These are phyloP conservation scores for Sinelater perroti DNA, from an alignment of 2,888 invertebrate species.

Conservation along the genomic window DNA sequence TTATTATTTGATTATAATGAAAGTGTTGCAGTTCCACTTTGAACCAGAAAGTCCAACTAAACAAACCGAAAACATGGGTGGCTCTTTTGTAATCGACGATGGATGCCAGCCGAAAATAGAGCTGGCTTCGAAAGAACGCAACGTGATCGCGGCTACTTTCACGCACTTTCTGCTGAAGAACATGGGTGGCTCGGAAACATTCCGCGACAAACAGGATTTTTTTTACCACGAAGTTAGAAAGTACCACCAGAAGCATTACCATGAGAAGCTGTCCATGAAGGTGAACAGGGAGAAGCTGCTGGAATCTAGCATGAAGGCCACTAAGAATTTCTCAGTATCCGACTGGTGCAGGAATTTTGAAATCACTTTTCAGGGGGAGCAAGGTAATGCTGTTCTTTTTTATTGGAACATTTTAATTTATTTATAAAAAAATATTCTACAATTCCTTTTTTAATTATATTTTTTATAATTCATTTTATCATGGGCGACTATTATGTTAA, in stretches of 20 bases:
- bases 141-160: conserved; percentile 92
- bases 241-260: conserved; percentile 86
- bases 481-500: no score
- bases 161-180: conserved; percentile 90
- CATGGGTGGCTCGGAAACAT: conserved; percentile 94
- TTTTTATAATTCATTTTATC: no score
- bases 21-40: conserved; percentile 71
- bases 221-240: conserved; percentile 80
- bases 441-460: no score
- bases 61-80: conserved; percentile 62
- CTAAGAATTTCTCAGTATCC: conserved; percentile 82
- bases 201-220: conserved; percentile 78
- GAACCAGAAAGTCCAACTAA: conserved; percentile 64
- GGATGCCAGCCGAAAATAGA: conserved; percentile 89
- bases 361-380: conserved; percentile 92
- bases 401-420: no score
- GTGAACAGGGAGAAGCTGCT: conserved; percentile 83
- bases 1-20: conserved; percentile 7
- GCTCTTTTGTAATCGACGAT: conserved; percentile 86
- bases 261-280: conserved; percentile 85
- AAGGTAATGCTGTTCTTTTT: conserved; percentile 67
- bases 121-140: conserved; percentile 83
- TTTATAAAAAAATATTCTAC: no score
- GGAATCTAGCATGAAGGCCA: conserved; percentile 85
- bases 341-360: conserved; percentile 97